phyloP scores from a whole-genome alignment of 2,797 vertebrate species.

The Philypnodon macrostomus region DNA sequence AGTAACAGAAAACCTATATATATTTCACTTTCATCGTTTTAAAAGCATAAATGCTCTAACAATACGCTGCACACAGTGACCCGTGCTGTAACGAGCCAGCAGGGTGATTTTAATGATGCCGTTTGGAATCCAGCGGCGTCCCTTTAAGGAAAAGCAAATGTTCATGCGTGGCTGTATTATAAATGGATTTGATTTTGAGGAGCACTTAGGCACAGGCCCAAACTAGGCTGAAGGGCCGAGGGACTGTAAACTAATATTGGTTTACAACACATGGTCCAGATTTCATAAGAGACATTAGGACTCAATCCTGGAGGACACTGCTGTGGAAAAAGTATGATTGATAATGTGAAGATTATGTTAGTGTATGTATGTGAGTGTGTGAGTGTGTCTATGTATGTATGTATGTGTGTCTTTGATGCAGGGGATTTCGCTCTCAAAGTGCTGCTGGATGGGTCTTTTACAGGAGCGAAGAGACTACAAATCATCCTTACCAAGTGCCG shows the following conservation, averaged over 20 bases:
- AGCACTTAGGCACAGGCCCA: slow-evolving; percentile 71
- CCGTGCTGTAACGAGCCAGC: slow-evolving; percentile 29
- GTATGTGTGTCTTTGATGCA: slow-evolving; percentile 23
- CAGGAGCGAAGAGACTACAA: slow-evolving; percentile 12
- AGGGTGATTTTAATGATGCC: slow-evolving; percentile 48
- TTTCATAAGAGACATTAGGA: slow-evolving; percentile 74
- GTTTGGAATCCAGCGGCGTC: slow-evolving; percentile 36
- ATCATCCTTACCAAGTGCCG: slow-evolving; percentile 5
- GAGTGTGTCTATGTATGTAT: no score
- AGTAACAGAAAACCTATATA: slow-evolving; percentile 17
- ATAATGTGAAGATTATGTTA: slow-evolving; percentile 59
- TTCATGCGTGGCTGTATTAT: slow-evolving; percentile 58
- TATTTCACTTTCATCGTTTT: slow-evolving; percentile 20
- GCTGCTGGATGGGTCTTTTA: slow-evolving; percentile 9
- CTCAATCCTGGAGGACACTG: slow-evolving; percentile 64
- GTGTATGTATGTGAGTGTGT: no score
- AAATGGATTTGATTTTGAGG: slow-evolving; percentile 76
- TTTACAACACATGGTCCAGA: slow-evolving; percentile 67
- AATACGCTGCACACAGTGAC: slow-evolving; percentile 25
- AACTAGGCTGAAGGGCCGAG: slow-evolving; percentile 62
- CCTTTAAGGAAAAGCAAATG: slow-evolving; percentile 63
- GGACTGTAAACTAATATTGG: slow-evolving; percentile 74
- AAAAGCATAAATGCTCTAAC: slow-evolving; percentile 24
- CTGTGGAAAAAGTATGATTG: slow-evolving; percentile 70
- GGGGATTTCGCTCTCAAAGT: slow-evolving; percentile 13